Evolutionary conservation across 2,113 vertebrate genomes (phyloP).

Genomic region (Crypturellus undulatus): DNA sequence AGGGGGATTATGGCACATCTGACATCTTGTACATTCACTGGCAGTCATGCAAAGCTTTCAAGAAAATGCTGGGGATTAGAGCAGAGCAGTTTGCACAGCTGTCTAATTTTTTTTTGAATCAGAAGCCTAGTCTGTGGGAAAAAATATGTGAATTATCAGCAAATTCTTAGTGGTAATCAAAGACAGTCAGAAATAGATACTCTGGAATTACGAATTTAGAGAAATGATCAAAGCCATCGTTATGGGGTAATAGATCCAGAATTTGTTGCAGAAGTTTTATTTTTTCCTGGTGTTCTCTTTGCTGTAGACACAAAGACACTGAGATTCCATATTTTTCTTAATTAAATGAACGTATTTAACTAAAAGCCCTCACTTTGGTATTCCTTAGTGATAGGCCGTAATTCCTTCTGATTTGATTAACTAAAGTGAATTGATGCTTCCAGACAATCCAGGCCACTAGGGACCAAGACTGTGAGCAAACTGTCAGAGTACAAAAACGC

Average conservation of each 20-base stretch:
- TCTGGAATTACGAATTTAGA: neutral
- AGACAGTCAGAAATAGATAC: neutral
- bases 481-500: neutral
- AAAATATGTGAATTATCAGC: conserved; percentile 31
- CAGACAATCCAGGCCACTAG: neutral
- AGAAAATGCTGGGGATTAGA: conserved; percentile 35
- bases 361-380: neutral
- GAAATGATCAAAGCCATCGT: neutral
- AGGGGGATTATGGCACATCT: neutral
- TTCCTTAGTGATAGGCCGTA: neutral
- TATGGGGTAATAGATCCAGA: neutral
- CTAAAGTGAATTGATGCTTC: neutral
- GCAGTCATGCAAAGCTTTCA: neutral
- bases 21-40: neutral
- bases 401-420: neutral
- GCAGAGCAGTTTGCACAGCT: conserved; percentile 52
- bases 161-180: neutral
- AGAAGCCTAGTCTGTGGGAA: conserved; percentile 6
- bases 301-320: neutral
- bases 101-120: conserved; percentile 29
- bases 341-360: neutral
- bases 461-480: neutral
- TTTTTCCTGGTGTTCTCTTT: neutral
- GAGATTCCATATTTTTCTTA: neutral
- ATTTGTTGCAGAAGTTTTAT: neutral